Base-by-base conservation (phyloP, 2,888 invertebrate species). In the Magallana nippona region DNA sequence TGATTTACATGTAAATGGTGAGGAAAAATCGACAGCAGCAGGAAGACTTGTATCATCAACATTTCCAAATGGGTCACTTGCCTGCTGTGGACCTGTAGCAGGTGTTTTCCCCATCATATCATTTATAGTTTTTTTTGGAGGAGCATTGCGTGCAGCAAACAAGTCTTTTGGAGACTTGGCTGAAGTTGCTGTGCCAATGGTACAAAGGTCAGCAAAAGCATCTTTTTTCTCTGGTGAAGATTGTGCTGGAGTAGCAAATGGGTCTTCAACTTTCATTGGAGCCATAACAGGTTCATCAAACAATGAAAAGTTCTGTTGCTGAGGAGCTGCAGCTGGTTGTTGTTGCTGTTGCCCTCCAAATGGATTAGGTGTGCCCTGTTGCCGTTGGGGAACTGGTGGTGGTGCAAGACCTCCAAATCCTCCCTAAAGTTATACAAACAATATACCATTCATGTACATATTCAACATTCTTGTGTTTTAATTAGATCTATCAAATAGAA, bases 71-170 rank as follows among this genome's bases (percentile, higher is more conserved):
- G 89, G 89, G 80, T 85, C 86, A 89, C 89, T 89, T 89, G 89
- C 89, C n/a, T 86, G 84, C 55, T 86, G 78, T 22, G 88, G 87
- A 15, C 82, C 32, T 15, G 84, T 79, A 22, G 85, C 80, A 62
- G 82, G 62, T 81, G 81, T 84, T 19, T 83, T 87, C 17, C 84
- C 85, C 80, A 89, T 89, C 84, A 92, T 78, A 77, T 89, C 90
- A 87, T 91, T 91, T 82, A 92, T 83, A 55, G 89, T 87, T 85
- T 89, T 91, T 85, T 91, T 92, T 11, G 90, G 86, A 32, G 88
- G 87, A 19, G 88, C 60, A 63, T 83, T 87, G 32, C 88, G 58
- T 27, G 90, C 90, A 57, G 86, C 88, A 87, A 92, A 92, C 87
- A 92, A 86, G 27, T 91, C 90, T 82, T 91, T 92, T 15, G 91